These are phyloP conservation scores for Carettochelys insculpta DNA, from an alignment of 2,113 vertebrate species.

Conservation along the genomic window DNA sequence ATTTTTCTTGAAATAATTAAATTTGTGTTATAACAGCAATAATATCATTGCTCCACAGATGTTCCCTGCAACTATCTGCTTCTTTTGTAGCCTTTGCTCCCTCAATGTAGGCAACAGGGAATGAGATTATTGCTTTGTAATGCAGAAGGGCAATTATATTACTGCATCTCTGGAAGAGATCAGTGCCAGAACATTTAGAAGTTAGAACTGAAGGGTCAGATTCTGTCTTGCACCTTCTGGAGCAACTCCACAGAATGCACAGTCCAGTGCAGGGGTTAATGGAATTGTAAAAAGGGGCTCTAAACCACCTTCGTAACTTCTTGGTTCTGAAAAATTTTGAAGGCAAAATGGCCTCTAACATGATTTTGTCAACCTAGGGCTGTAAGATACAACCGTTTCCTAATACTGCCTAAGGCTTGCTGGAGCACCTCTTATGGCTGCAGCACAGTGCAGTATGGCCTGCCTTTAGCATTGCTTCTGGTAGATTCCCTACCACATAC, in stretches of 20 bases:
- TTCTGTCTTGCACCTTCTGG: neutral
- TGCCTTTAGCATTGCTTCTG: neutral
- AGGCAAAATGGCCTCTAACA: neutral
- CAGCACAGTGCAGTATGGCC: rapidly evolving
- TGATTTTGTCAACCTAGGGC: neutral
- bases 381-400: neutral
- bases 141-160: neutral
- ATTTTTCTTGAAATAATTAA: neutral
- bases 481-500: neutral
- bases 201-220: neutral
- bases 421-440: neutral
- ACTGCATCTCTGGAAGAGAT: neutral
- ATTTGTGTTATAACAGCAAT: neutral
- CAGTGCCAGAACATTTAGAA: neutral
- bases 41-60: neutral
- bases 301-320: neutral
- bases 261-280: neutral
- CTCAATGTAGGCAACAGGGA: neutral
- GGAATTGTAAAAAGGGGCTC: neutral
- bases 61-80: neutral
- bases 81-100: neutral
- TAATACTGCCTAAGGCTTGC: neutral
- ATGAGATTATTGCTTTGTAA: neutral
- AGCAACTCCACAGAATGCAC: neutral
- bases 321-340: neutral